These are phyloP conservation scores for Metridium senile DNA, from an alignment of 92 coral and sea anemone species.

Conservation along the genomic window DNA sequence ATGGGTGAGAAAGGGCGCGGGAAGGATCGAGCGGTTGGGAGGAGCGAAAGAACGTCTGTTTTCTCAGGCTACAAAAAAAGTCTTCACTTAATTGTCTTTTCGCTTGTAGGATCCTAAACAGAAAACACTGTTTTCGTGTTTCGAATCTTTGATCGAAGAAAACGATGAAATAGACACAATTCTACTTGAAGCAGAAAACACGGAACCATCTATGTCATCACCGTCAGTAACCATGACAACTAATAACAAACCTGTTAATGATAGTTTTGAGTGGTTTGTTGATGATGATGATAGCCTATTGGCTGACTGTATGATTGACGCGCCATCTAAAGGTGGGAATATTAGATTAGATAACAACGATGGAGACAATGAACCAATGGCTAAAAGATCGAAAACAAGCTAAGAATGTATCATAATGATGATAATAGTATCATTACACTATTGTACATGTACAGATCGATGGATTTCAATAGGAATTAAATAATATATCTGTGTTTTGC, in stretches of 20 bases:
- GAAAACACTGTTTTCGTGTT: constrained; percentile 83
- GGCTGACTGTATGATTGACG: constrained; percentile 3
- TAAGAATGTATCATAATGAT: not conserved
- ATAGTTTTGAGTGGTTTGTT: not conserved
- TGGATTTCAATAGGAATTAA: too few relatives aligned
- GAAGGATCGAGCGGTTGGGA: too few relatives aligned
- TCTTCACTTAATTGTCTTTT: too few relatives aligned
- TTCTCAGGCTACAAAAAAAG: too few relatives aligned
- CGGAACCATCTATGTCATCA: not conserved
- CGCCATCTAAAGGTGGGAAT: not conserved
- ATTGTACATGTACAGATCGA: too few relatives aligned
- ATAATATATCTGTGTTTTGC: too few relatives aligned
- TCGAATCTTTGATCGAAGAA: constrained; percentile 87
- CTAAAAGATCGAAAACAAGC: constrained; percentile 23
- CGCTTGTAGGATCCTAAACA: constrained; percentile 86
- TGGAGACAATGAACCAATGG: constrained; percentile 14
- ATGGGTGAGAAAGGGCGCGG: too few relatives aligned
- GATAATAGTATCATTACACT: too few relatives aligned
- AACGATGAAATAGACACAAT: constrained; percentile 27
- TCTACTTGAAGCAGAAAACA: constrained; percentile 18
- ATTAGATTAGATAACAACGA: not conserved
- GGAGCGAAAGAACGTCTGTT: too few relatives aligned
- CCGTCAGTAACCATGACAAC: not conserved
- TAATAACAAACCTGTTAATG: not conserved
- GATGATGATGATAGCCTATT: constrained; percentile 25